Base-by-base conservation (phyloP, 2,797 vertebrate genomes). In the Ciconia nigra region DNA sequence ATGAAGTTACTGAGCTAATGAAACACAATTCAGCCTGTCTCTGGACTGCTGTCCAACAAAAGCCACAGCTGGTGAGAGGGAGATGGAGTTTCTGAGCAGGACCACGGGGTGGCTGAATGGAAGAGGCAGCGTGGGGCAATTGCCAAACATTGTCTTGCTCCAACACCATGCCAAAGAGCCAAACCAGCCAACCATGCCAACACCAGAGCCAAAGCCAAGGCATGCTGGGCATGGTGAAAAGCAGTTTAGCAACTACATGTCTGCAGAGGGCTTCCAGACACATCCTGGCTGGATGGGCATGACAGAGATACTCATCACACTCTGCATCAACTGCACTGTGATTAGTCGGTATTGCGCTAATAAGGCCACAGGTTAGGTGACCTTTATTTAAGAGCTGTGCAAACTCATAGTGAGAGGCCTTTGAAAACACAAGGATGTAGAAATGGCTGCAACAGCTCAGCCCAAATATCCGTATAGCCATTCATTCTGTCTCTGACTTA, bases 1-100 rank as follows among this genome's bases (percentile, higher is more conserved):
- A 72, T 37, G 90, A 57, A 85, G 91, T 63, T 83, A 73, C 71
- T 78, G 83, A 94, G 92, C 63, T 95, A 85, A 96, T 94, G 92
- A 93, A 87, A 93, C 67, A 63, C 52, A 70, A 80, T 91, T 85
- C 89, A 86, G 67, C 59, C 72, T 3, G 31, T 44, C 2, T 2
- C 71, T 83, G 90, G 91, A 66, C 73, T 12, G 51, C 15, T 33
- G 66, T 42, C 86, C 80, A 67, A 26, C 55, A 74, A 93, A 95
- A 94, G 21, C 66, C 25, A 4, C 55, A 63, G 86, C 94, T 73
- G 90, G 26, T 22, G 63, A 67, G 79, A 59, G 35, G n/a, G 55
- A 83, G 49, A 37, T 35, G 72, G 79, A 89, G 31, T 35, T 42
- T 78, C 57, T 77, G 86, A 93, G 59, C 73, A 83, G 62, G 46